phyloP scores from a whole-genome alignment of 2,888 invertebrate species.

The Limnephilus marmoratus region DNA sequence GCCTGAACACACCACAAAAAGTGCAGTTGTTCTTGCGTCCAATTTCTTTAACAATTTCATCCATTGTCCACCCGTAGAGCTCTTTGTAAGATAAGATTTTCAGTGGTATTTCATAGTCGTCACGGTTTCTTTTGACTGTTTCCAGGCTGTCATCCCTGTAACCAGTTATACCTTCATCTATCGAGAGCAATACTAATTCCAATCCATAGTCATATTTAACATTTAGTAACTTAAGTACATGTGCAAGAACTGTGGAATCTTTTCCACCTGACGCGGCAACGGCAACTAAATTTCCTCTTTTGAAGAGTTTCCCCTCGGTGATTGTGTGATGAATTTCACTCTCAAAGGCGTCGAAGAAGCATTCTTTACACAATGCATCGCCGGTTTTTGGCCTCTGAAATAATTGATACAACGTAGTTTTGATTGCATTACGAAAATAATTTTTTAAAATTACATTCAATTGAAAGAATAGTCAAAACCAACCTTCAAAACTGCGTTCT shows the following conservation, averaged over 20 bases:
- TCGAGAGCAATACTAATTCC: constrained; percentile 92
- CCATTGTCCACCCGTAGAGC: constrained; percentile 99
- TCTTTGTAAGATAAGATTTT: constrained; percentile 98
- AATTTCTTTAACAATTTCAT: constrained; percentile 94
- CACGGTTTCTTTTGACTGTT: constrained; percentile 95
- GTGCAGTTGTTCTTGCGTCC: constrained; percentile 96
- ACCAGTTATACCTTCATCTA: constrained; percentile 98
- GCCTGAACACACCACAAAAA: constrained; percentile 95
- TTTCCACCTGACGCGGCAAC: constrained; percentile 96
- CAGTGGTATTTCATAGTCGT: constrained; percentile 94
- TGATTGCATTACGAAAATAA: constrained; percentile 23
- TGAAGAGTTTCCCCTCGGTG: constrained; percentile 87
- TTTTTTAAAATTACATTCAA: too few species aligned
- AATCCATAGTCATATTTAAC: constrained; percentile 93
- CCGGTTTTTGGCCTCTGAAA: constrained; percentile 92
- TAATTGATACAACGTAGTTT: constrained; percentile 18
- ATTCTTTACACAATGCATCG: constrained; percentile 94
- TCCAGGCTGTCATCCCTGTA: constrained; percentile 97
- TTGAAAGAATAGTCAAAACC: too few species aligned
- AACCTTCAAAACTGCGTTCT: constrained; percentile 87
- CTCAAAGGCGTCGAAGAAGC: constrained; percentile 96
- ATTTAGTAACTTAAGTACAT: constrained; percentile 94
- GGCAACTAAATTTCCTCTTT: constrained; percentile 90
- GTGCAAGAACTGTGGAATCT: constrained; percentile 98
- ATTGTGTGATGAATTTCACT: constrained; percentile 97